phyloP scores from a whole-genome alignment of 2,113 vertebrate species.

The Bubo scandiacus region DNA sequence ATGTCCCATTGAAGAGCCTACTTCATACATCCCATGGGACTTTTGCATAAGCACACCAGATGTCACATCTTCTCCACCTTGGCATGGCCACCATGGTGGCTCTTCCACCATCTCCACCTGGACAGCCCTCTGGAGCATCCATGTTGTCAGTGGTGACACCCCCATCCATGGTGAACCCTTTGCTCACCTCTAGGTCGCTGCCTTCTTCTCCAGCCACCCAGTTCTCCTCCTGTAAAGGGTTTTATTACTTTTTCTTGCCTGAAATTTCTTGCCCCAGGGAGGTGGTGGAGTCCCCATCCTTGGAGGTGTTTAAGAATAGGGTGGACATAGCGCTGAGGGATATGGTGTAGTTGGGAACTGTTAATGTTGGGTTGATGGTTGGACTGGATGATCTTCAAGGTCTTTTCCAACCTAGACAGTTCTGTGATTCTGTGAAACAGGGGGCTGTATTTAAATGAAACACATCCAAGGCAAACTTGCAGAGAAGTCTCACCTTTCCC shows the following conservation, averaged over 20 bases:
- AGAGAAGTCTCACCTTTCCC: constrained; percentile 40
- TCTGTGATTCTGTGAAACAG: not conserved
- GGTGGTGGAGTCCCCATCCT: too few species aligned
- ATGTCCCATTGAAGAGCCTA: not conserved
- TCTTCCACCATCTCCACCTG: not conserved
- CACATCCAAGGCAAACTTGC: not conserved
- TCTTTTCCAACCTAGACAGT: too few species aligned
- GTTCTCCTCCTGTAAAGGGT: not conserved
- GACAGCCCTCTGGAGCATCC: not conserved
- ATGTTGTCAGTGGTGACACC: accelerated
- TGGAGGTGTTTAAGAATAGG: too few species aligned
- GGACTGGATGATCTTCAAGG: too few species aligned
- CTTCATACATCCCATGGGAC: not conserved
- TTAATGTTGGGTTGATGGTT: too few species aligned
- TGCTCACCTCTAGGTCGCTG: not conserved
- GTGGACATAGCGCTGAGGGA: too few species aligned
- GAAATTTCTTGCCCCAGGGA: not conserved
- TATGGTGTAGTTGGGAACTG: too few species aligned
- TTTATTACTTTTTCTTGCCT: not conserved
- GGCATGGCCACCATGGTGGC: accelerated
- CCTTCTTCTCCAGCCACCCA: not conserved
- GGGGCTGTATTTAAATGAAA: not conserved
- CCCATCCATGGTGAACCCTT: not conserved
- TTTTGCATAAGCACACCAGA: not conserved
- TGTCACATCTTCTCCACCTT: not conserved